These are phyloP conservation scores for Dicrurus megarhynchus DNA, from an alignment of 2,113 vertebrate genomes.

Conservation along the genomic window DNA sequence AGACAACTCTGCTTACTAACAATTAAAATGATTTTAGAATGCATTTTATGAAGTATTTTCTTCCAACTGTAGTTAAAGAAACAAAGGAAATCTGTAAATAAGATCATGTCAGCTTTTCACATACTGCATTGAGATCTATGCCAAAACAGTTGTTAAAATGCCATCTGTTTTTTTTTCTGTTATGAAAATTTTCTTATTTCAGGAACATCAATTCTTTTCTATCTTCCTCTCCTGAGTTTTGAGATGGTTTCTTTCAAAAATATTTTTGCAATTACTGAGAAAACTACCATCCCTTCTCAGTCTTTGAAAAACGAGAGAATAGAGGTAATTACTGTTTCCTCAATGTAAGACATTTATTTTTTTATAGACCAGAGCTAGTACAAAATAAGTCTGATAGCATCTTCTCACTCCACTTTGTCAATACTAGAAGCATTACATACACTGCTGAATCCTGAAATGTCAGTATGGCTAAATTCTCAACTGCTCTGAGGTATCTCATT, in stretches of 20 bases:
- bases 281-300: not conserved
- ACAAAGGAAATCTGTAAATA: not conserved
- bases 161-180: not conserved
- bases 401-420: not conserved
- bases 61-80: not conserved
- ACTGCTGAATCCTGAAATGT: not conserved
- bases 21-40: not conserved
- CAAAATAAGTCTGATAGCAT: not conserved
- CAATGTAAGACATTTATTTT: not conserved
- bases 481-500: not conserved
- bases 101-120: not conserved
- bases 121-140: not conserved
- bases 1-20: not conserved
- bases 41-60: not conserved
- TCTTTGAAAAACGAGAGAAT: not conserved
- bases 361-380: not conserved
- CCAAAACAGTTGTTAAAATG: not conserved
- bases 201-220: not conserved
- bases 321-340: not conserved
- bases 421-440: not conserved
- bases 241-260: not conserved
- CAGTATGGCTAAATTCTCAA: not conserved
- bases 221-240: not conserved
- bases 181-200: not conserved
- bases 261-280: not conserved